A percentile compares a stretch with the other conserved stretches of the same genome.
These are phyloP conservation scores for Vireo altiloquus DNA, from an alignment of 2,113 vertebrate species.

Conservation along the genomic window DNA sequence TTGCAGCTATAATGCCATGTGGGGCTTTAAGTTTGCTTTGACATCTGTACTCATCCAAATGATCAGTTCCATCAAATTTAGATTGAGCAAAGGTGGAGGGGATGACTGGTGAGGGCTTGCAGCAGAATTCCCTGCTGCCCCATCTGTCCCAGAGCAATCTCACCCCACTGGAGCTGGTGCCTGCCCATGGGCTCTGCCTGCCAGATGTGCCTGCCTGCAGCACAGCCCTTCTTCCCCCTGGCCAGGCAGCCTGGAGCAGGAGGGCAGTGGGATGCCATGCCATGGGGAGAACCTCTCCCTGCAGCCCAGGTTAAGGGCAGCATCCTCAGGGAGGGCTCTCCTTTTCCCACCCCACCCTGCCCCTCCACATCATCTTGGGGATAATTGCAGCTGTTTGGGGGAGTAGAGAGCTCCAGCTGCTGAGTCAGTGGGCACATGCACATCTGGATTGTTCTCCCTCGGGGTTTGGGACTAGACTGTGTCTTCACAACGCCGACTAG, in stretches of 20 bases:
- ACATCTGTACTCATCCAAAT: fast-evolving
- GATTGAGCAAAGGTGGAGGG: not conserved
- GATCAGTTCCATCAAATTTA: not conserved
- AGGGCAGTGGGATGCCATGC: not conserved
- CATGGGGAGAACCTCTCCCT: not conserved
- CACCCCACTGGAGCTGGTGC: not conserved
- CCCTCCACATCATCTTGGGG: not conserved
- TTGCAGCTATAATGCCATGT: fast-evolving
- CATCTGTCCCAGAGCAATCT: fast-evolving
- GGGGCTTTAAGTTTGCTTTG: not conserved
- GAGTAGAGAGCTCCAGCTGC: not conserved
- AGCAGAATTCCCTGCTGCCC: not conserved
- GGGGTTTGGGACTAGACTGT: not conserved
- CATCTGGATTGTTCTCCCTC: fast-evolving
- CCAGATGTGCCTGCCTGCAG: not conserved
- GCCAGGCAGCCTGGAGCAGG: not conserved
- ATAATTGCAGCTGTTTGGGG: not conserved
- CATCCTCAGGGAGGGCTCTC: fast-evolving
- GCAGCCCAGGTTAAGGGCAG: not conserved
- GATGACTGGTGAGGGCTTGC: fast-evolving
- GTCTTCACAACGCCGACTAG: not conserved
- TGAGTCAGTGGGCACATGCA: not conserved
- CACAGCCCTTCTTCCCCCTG: not conserved
- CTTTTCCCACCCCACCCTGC: not conserved
- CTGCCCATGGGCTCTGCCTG: not conserved